These are phyloP conservation scores for Cololabis saira DNA, from an alignment of 2,113 vertebrate species.

Conservation along the genomic window DNA sequence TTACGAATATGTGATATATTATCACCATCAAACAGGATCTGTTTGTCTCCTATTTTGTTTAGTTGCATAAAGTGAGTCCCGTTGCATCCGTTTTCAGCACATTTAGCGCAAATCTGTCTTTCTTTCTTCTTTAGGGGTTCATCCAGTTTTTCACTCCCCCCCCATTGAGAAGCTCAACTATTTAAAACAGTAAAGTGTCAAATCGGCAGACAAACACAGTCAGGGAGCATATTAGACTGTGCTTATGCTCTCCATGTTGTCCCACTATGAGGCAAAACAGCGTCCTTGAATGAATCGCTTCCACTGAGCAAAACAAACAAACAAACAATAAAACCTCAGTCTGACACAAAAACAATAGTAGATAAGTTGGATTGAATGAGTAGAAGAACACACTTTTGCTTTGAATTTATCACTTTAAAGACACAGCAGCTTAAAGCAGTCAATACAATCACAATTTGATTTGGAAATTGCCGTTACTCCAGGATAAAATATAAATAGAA, in stretches of 20 bases:
- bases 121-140: constrained; percentile 36
- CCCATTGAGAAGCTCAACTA: constrained; percentile 16
- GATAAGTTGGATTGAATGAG: constrained; percentile 36
- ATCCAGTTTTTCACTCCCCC: constrained; percentile 23
- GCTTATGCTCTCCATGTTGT: constrained; percentile 53
- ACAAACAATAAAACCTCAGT: constrained; percentile 16
- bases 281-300: constrained; percentile 69
- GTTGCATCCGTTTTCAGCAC: constrained; percentile 58
- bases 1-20: constrained; percentile 36
- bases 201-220: constrained; percentile 36
- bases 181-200: constrained; percentile 40
- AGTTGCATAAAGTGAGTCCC: constrained; percentile 50
- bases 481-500: constrained; percentile 39
- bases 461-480: constrained; percentile 46
- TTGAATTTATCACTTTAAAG: constrained; percentile 32
- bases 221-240: constrained; percentile 33
- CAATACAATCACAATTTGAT: constrained; percentile 34
- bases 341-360: constrained; percentile 31
- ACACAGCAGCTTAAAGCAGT: constrained; percentile 45
- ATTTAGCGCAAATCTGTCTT: constrained; percentile 29
- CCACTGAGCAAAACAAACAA: constrained; percentile 35
- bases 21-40: constrained; percentile 19
- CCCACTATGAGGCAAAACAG: constrained; percentile 76
- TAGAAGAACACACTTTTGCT: constrained; percentile 24
- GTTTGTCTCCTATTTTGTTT: constrained; percentile 36